A percentile compares a stretch with the other conserved stretches of the same genome.
Conservation (phyloP, 2,888 invertebrate genomes). For the Pilophorus perplexus region DNA sequence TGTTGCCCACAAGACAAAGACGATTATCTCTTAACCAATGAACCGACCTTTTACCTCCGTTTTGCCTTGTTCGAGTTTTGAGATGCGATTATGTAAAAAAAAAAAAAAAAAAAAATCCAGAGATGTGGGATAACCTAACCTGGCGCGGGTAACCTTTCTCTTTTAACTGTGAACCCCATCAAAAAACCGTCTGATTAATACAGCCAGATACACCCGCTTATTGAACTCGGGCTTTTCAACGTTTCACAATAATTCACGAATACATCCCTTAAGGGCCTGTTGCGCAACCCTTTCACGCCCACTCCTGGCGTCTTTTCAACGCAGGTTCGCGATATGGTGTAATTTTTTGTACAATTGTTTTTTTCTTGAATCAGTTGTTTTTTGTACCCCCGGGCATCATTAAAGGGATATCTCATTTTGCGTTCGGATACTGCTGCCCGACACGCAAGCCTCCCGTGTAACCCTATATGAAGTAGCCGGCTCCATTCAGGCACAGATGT, state of each 20-base stretch:
- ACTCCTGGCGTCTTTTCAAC: too few relatives aligned
- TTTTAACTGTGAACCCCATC: conserved; percentile 14
- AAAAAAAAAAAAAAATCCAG: neutral
- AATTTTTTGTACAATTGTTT: neutral
- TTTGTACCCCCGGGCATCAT: neutral
- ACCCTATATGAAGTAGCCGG: too few relatives aligned
- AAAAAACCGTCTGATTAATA: conserved; percentile 13
- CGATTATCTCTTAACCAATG: neutral
- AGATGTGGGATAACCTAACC: conserved; percentile 17
- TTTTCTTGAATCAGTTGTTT: neutral
- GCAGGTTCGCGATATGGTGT: neutral
- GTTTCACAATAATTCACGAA: conserved; percentile 6
- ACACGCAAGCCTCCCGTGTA: conserved; percentile 25
- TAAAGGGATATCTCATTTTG: conserved; percentile 13
- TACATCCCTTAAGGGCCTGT: conserved; percentile 9
- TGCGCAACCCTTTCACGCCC: conserved; percentile 13
- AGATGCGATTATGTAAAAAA: conserved; percentile 12
- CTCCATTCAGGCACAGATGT: neutral
- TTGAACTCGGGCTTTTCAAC: neutral
- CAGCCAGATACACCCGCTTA: conserved; percentile 19
- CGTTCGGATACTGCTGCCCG: conserved; percentile 2
- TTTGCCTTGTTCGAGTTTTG: neutral
- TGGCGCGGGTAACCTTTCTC: conserved; percentile 9
- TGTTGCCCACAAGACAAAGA: conserved; percentile 28
- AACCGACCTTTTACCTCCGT: conserved; percentile 13